These are phyloP conservation scores for Falco punctatus DNA, from an alignment of 2,113 vertebrate genomes.

Conservation along the genomic window DNA sequence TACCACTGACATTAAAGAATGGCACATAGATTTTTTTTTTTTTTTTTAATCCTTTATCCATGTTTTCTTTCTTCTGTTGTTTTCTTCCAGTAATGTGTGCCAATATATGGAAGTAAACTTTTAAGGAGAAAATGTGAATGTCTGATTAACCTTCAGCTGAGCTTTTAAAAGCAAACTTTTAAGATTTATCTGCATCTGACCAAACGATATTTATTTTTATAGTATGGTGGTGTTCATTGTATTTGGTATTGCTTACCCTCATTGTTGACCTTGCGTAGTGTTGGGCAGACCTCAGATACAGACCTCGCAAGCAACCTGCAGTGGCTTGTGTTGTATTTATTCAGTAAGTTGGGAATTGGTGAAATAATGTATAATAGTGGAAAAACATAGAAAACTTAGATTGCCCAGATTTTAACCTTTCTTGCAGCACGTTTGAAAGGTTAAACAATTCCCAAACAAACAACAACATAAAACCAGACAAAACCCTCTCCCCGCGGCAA, in stretches of 20 bases:
- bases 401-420: neutral
- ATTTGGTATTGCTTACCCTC: neutral
- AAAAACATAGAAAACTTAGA: neutral
- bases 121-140: neutral
- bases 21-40: neutral
- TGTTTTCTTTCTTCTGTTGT: neutral
- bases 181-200: neutral
- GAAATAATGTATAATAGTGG: neutral
- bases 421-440: neutral
- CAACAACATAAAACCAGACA: too few relatives aligned
- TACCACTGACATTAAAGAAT: neutral
- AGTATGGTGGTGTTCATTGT: neutral
- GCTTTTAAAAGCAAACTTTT: neutral
- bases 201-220: neutral
- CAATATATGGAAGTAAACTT: neutral
- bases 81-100: neutral
- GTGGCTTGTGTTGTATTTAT: neutral
- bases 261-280: neutral
- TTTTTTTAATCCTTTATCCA: neutral
- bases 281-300: rapidly evolving
- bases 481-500: neutral
- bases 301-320: neutral
- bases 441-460: neutral
- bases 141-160: neutral
- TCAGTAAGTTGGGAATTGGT: neutral